Percentiles rank a stretch among this genome's conserved stretches.
These are phyloP conservation scores for Synanceia verrucosa DNA, from an alignment of 2,797 vertebrate genomes.

Conservation along the genomic window DNA sequence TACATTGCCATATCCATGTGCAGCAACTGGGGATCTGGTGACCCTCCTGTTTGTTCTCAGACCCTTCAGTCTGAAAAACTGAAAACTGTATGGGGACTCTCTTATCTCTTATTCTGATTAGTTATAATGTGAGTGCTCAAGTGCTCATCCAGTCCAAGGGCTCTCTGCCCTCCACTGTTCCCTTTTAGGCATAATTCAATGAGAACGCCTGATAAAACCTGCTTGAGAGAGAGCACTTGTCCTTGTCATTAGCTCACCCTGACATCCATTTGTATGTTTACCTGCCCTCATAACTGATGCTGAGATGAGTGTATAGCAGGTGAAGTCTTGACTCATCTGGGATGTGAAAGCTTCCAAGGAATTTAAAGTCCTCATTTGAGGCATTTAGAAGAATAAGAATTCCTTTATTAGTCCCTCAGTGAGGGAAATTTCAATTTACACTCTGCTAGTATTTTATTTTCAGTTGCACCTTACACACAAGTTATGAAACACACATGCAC, in stretches of 20 bases:
- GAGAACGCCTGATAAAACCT: constrained; percentile 14
- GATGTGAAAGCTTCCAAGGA: background rate
- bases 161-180: background rate
- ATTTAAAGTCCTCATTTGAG: constrained; percentile 20
- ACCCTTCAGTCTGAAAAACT: no score
- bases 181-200: constrained; percentile 31
- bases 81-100: no score
- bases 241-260: constrained; percentile 21
- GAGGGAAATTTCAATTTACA: no score
- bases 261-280: constrained; percentile 22
- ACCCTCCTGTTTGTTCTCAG: no score
- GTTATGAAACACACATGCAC: no score
- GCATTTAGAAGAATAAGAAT: no score
- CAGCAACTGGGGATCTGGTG: no score
- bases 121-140: constrained; percentile 20
- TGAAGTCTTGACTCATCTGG: background rate
- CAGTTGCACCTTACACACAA: no score
- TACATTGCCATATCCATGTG: no score
- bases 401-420: no score
- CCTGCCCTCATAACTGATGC: constrained; percentile 19
- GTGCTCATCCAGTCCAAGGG: constrained; percentile 3
- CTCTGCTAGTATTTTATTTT: no score
- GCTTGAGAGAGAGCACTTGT: constrained; percentile 14
- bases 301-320: background rate
- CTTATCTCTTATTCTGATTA: constrained; percentile 30